Evolutionary conservation across 2,888 invertebrate genomes (phyloP), one percentile per base, ranked within the genome.

Genomic region (Caprella mutica): DNA sequence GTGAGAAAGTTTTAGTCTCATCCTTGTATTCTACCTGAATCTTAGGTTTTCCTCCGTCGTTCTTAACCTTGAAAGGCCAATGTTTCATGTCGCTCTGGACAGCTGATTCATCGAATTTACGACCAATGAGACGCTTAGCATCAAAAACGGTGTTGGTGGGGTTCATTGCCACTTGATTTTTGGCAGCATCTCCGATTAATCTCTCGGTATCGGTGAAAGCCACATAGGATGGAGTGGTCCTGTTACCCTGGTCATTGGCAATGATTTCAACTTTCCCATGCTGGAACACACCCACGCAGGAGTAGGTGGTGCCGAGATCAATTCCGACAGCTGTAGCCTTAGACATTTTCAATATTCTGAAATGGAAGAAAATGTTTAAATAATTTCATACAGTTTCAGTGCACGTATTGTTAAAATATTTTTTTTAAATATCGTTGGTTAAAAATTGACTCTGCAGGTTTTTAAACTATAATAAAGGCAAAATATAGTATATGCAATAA

Each of bases 1-100:
- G 79, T 72, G 73, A 77, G 71, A 80, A 81, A 44, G 74, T 74
- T 71, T 82, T 82, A 53, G 68, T 69, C 68, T 82, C 81, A 64
- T 79, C 80, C 69, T 81, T 81, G 74, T 78, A 81, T 19, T 23
- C 24, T 2, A 46, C 46, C 4, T n/a, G 24, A 19, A 46, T 29
- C 17, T 27, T 46, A 5, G 46, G 24, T 21, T 46, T 12, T 9
- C 46, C 46, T 12, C 21, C 17, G 6, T 17, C 26, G 6, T 46
- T 17, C 26, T 29, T 4, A 27, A 46, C 46, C 17, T 27, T 1
- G 27, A 46, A 46, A 17, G 46, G 46, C 46, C 48, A 48, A 19
- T 29, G 19, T 5, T 46, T 12, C 5, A 24, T 14, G 14, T 17
- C 8, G 14, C 29, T 46, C 5, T 24, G 27, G 12, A 46, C 8